These are phyloP conservation scores for Urosaurus nigricauda DNA, from an alignment of 2,797 vertebrate genomes.

Conservation along the genomic window DNA sequence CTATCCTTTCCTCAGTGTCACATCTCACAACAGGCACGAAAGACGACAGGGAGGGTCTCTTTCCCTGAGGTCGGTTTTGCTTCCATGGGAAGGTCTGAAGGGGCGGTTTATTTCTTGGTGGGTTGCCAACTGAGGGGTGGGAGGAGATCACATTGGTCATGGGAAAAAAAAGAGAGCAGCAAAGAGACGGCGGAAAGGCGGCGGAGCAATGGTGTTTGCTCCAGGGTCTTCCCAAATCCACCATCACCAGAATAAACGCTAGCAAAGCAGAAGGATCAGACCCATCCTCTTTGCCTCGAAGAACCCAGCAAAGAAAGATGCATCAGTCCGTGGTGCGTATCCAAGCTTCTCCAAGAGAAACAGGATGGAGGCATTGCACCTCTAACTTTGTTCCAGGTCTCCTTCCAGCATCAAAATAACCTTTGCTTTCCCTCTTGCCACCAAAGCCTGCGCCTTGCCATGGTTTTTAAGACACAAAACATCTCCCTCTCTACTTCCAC, in stretches of 20 bases:
- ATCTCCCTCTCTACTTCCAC: too few relatives aligned
- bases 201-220: too few relatives aligned
- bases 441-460: too few relatives aligned
- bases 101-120: constrained; percentile 40
- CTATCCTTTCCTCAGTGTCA: constrained; percentile 37
- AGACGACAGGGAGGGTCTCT: constrained; percentile 40
- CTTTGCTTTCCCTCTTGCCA: neutral
- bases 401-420: neutral
- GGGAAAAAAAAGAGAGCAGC: constrained; percentile 51
- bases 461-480: neutral
- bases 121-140: neutral
- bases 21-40: constrained; percentile 51
- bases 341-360: neutral
- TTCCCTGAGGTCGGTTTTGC: neutral
- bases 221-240: constrained; percentile 37
- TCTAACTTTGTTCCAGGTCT: neutral
- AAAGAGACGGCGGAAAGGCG: constrained; percentile 2
- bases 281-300: neutral
- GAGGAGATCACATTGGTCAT: constrained; percentile 38
- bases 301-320: neutral
- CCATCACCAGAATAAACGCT: constrained; percentile 38
- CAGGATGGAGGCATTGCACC: neutral
- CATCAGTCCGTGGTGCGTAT: neutral
- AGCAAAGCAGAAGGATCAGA: neutral
- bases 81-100: constrained; percentile 30